Conservation (phyloP, 2,888 invertebrate species). For the Diarsia mendica region DNA sequence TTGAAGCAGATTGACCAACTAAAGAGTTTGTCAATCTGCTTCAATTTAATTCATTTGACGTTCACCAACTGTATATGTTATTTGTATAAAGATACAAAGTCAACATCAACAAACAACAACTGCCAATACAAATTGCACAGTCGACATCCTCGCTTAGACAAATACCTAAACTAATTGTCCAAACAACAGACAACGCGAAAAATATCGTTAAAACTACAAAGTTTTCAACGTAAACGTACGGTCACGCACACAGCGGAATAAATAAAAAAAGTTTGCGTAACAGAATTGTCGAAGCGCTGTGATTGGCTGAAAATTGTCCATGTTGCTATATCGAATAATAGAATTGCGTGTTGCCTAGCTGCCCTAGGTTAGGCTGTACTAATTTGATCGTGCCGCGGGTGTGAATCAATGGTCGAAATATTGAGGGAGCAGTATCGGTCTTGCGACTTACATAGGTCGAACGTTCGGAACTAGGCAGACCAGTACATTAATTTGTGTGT, state of each 20-base stretch:
- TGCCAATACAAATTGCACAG: constrained; percentile 32
- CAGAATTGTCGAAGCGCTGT: constrained; percentile 47
- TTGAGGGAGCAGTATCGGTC: too few relatives aligned
- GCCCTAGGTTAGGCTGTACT: constrained; percentile 20
- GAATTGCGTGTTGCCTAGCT: constrained; percentile 45
- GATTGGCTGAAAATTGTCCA: constrained; percentile 56
- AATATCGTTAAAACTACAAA: constrained; percentile 48
- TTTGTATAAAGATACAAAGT: constrained; percentile 11
- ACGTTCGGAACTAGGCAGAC: neutral
- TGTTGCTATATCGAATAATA: constrained; percentile 58
- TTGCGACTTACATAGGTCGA: too few relatives aligned
- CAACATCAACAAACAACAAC: constrained; percentile 7
- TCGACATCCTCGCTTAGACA: constrained; percentile 30
- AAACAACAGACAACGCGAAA: constrained; percentile 42
- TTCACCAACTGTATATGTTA: constrained; percentile 13
- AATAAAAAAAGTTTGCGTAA: constrained; percentile 57
- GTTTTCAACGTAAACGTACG: constrained; percentile 46
- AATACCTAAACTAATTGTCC: constrained; percentile 53
- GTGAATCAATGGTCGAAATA: constrained; percentile 9
- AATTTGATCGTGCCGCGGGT: constrained; percentile 17
- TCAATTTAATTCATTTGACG: too few relatives aligned
- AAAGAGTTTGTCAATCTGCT: neutral
- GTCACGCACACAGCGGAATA: constrained; percentile 50
- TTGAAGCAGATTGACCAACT: too few relatives aligned
- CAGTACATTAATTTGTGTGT: neutral